Evolutionary conservation across 2,888 invertebrate species (phyloP).

Genomic region (Masnerella sp.): DNA sequence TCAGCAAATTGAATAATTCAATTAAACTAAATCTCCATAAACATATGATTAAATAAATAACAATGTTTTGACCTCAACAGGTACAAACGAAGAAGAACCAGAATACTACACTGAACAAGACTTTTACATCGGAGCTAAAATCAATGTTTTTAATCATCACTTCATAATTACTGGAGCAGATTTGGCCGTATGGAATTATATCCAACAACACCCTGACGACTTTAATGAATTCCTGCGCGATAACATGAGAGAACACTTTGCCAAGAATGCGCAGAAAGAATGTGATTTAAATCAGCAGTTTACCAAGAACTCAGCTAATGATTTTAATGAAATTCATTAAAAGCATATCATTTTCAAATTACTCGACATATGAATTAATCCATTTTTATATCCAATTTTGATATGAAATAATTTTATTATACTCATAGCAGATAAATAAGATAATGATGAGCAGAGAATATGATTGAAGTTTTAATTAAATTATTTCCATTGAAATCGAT

Average conservation of each 20-base stretch:
- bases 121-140: conserved; percentile 86
- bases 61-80: conserved; percentile 5
- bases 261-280: conserved; percentile 69
- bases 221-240: conserved; percentile 84
- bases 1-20: too few species aligned
- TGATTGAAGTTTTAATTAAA: neutral
- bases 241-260: conserved; percentile 84
- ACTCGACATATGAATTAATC: too few species aligned
- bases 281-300: neutral
- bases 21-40: too few species aligned
- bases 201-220: conserved; percentile 85
- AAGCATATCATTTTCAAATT: neutral
- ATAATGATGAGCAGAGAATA: too few species aligned
- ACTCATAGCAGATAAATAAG: too few species aligned
- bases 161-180: conserved; percentile 89
- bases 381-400: too few species aligned
- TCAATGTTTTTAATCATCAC: conserved; percentile 86
- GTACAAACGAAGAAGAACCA: conserved; percentile 83
- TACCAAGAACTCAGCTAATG: neutral
- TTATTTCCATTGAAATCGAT: neutral
- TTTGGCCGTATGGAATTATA: conserved; percentile 87
- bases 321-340: neutral
- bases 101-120: conserved; percentile 88
- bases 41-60: neutral
- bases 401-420: too few species aligned